Evolutionary conservation across 53 echinoderm and acorn worm species (phyloP), one percentile per base, ranked within the genome.

Genomic region (Mesocentrotus franciscanus): DNA sequence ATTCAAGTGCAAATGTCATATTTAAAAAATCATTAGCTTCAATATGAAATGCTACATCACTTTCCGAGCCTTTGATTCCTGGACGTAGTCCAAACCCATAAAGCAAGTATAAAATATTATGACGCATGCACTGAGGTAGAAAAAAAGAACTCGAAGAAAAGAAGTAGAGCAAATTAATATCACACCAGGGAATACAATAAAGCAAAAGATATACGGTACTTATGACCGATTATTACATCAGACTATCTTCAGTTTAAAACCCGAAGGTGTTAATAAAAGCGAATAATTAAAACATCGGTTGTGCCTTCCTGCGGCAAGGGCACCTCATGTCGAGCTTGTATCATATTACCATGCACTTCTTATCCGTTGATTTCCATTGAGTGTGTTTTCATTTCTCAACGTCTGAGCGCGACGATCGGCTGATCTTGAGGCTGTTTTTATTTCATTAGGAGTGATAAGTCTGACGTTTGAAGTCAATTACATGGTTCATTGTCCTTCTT

Each of bases 381-480:
- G 56, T 32, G 10, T 74, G 85, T 85, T 85, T 57, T 58, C 18
- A 58, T n/a, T 27, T 15, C 24, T 27, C 58, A 26, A 12, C 15
- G 56, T 85, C 56, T 85, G 56, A 58, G 56, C 15, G 24, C 85
- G 10, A 85, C 58, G n/a, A 26, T 56, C 85, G 58, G 85, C 58
- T 2, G n/a, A 85, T 58, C 85, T 85, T 13, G 16, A 12, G 85
- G 85, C 24, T 85, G 58, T 85, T 85, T 85, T 85, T 58, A 9
- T 85, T 85, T 85, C 85, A 85, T 85, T 85, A 58, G 11, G 85
- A 85, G 85, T 57, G 85, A 58, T 56, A 57, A 58, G 58, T 85
- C 26, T 56, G 58, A 58, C 85, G 56, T 85, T 85, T 85, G 85
- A 85, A 85, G 85, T 85, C 85, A 85, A 57, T 85, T 83, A 49